Conservation (phyloP, 2,888 invertebrate genomes). For the Frankliniella intonsa region DNA sequence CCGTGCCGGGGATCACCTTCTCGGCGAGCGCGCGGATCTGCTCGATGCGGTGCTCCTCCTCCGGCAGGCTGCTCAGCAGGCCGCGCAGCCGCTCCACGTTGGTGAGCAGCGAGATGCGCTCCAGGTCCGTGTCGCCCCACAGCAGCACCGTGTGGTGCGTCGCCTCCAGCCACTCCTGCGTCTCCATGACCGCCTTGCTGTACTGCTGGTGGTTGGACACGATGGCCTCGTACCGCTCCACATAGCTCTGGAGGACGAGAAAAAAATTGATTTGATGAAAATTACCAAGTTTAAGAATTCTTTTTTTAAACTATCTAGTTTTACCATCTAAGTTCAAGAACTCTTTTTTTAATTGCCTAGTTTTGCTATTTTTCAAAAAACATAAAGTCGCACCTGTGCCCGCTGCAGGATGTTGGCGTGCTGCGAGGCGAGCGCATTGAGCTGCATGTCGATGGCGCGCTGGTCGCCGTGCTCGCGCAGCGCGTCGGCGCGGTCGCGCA, state of each 20-base stretch:
- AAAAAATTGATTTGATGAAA: conserved; percentile 18
- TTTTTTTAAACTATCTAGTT: too few relatives aligned
- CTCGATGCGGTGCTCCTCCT: conserved; percentile 79
- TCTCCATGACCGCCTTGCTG: conserved; percentile 77
- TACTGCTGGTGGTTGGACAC: conserved; percentile 87
- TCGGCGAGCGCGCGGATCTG: conserved; percentile 79
- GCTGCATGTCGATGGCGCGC: conserved; percentile 58
- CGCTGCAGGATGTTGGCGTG: conserved; percentile 66
- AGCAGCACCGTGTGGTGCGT: conserved; percentile 74
- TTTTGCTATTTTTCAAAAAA: too few relatives aligned
- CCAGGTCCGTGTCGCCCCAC: conserved; percentile 79
- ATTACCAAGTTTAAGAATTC: too few relatives aligned
- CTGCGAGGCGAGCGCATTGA: conserved; percentile 64
- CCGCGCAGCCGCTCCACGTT: conserved; percentile 78
- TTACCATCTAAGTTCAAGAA: too few relatives aligned
- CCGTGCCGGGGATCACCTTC: conserved; percentile 82
- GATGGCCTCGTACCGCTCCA: conserved; percentile 80
- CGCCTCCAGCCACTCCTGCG: conserved; percentile 81
- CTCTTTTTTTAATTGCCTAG: too few relatives aligned
- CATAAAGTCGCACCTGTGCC: conserved; percentile 51
- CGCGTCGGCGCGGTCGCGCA: conserved; percentile 73
- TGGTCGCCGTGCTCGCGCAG: conserved; percentile 73
- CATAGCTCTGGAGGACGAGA: conserved; percentile 52
- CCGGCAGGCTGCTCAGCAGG: conserved; percentile 70
- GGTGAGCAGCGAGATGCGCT: conserved; percentile 77